These are phyloP conservation scores for Psilopsiagon aurifrons DNA, from an alignment of 2,113 vertebrate genomes.

Conservation along the genomic window DNA sequence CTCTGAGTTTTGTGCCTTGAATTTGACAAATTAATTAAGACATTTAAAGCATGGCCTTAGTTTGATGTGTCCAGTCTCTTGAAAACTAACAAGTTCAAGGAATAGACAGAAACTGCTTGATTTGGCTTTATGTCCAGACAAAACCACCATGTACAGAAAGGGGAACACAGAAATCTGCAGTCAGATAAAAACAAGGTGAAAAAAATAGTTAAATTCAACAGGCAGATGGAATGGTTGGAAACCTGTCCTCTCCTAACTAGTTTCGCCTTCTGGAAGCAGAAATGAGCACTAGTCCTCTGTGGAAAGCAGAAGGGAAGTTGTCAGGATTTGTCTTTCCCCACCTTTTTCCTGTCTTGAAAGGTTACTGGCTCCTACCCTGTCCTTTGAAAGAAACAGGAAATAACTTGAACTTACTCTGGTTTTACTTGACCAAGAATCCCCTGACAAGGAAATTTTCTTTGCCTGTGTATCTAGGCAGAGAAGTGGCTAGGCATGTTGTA, in stretches of 20 bases:
- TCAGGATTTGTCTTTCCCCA: conserved; percentile 9
- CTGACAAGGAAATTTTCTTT: conserved; percentile 13
- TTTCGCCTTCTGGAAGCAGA: not conserved
- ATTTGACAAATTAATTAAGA: not conserved
- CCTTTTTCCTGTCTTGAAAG: conserved; percentile 54
- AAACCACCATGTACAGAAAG: not conserved
- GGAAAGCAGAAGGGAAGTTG: conserved; percentile 22
- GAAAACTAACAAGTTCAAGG: not conserved
- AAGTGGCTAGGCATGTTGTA: not conserved
- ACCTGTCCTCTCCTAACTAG: not conserved
- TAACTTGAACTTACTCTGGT: conserved; percentile 13
- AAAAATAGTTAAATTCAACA: not conserved
- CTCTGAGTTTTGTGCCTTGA: not conserved
- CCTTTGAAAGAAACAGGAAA: conserved; percentile 61
- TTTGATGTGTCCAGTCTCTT: not conserved
- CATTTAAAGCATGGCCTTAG: not conserved
- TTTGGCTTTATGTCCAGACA: not conserved
- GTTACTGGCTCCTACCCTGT: not conserved
- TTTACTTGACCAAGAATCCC: conserved; percentile 19
- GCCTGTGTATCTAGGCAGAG: not conserved
- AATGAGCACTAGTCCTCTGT: not conserved
- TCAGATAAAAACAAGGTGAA: not conserved
- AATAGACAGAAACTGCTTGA: not conserved
- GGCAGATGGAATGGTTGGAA: not conserved
- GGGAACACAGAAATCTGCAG: not conserved